Percentiles rank a stretch among this genome's conserved stretches.
Evolutionary conservation across 2,888 invertebrate genomes (phyloP).

Genomic region (Oligia fasciuncula): DNA sequence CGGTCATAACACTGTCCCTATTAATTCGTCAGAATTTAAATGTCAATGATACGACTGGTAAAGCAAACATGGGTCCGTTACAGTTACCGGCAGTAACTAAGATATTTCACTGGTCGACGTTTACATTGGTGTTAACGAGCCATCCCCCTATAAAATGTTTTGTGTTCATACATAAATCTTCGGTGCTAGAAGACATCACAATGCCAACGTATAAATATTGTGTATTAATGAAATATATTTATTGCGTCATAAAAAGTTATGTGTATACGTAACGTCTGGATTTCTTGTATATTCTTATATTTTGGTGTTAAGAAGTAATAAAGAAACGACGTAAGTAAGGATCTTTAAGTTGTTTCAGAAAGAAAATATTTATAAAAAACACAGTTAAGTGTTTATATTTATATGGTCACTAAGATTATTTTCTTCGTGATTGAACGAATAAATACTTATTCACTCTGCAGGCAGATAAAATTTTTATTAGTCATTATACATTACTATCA

Average conservation of each 20-base stretch:
- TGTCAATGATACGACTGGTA: constrained; percentile 79
- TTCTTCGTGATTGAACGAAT: neutral
- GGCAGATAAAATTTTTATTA: constrained; percentile 25
- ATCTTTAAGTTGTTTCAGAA: neutral
- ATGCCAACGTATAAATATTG: constrained; percentile 84
- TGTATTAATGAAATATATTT: constrained; percentile 83
- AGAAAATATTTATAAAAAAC: neutral
- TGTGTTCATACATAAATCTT: constrained; percentile 86
- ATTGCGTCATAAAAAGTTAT: constrained; percentile 79
- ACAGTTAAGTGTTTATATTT: neutral
- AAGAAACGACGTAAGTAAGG: neutral
- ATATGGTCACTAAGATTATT: neutral
- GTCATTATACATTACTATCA: constrained; percentile 23
- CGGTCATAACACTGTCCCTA: constrained; percentile 57
- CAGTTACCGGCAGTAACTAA: constrained; percentile 64
- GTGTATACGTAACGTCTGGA: constrained; percentile 46
- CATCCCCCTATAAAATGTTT: constrained; percentile 84
- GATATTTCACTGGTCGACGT: constrained; percentile 84
- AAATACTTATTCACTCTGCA: constrained; percentile 8
- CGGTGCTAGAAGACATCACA: constrained; percentile 77
- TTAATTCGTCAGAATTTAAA: constrained; percentile 83
- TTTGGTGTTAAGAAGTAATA: neutral
- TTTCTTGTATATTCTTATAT: constrained; percentile 5
- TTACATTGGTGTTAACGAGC: constrained; percentile 89
- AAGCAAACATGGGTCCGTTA: constrained; percentile 77